Evolutionary conservation across 1,140 invertebrate species (phyloP), one percentile per base, ranked within the genome.

Genomic region (Pseudobourletiella spinata): DNA sequence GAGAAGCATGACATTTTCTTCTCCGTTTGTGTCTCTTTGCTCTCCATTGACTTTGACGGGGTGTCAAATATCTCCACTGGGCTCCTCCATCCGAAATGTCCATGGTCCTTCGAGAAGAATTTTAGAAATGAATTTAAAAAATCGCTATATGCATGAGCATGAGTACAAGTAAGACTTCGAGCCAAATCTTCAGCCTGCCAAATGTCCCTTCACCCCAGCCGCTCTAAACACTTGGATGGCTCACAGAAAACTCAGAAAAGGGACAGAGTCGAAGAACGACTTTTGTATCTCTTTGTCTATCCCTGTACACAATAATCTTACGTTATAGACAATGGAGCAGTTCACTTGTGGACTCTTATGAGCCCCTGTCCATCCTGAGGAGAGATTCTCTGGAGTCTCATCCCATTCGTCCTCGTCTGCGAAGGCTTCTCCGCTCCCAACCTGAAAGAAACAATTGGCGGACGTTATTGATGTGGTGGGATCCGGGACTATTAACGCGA

Each of bases 381-480:
- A 67, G 30, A 51, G 24, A 44, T 57, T 44, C 48, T 71, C 74
- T 6, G 78, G 76, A 51, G 76, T 74, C 39, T 87, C 85, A 63
- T 86, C 84, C 84, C 84, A 88, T 65, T 89, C 61, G 14, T 67
- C 85, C 60, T 89, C 87, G 48, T 87, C 81, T 2, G 86, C 78
- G 0, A 85, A 83, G 35, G 87, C 86, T 74, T 91, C 88, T 2
- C 87, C 87, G 65, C 86, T 88, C 4, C 87, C 87, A 39, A 90
- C 82, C 84, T 86, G 61, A 43, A 71, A 66, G 62, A 67, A 62
- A 61, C n/a, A 71, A 25, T 26, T 25, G 15, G 3, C 18, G 22
- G 16, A 51, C 8, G 6, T 11, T 60, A 16, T 11, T 60, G 8
- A 60, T 28, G 8, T 57, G n/a, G 22, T 48, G 14, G 8, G 6